These are phyloP conservation scores for Trichosurus vulpecula DNA, from an alignment of 2,797 vertebrate genomes.

Conservation along the genomic window DNA sequence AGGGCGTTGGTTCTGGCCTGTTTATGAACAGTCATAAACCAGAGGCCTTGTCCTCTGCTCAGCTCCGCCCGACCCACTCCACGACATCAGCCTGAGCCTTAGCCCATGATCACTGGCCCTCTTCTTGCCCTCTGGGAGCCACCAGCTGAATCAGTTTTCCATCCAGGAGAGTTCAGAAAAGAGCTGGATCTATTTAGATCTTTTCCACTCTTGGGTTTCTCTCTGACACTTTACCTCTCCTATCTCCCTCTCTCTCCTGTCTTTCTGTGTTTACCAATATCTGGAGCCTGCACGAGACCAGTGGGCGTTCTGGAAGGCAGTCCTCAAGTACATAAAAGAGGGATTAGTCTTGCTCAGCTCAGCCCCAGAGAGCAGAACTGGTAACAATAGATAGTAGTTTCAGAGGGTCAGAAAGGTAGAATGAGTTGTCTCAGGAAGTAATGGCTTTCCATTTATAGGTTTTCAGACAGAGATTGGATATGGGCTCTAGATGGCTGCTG, in stretches of 20 bases:
- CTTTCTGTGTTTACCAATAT: not conserved
- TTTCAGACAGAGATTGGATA: not conserved
- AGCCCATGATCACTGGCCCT: not conserved
- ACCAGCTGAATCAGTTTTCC: not conserved
- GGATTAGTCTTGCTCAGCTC: not conserved
- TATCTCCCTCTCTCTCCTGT: not conserved
- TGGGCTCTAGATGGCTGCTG: not conserved
- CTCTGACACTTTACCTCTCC: not conserved
- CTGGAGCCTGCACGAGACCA: not conserved
- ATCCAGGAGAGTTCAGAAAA: not conserved
- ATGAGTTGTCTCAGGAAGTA: not conserved
- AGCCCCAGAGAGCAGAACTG: not conserved
- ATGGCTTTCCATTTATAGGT: not conserved
- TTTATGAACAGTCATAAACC: conserved; percentile 73
- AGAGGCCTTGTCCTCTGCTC: conserved; percentile 68
- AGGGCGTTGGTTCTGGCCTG: not conserved
- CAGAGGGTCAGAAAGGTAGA: not conserved
- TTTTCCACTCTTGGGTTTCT: not conserved
- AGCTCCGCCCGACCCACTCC: not conserved
- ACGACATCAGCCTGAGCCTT: not conserved
- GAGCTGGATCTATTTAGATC: not conserved
- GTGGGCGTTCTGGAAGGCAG: not conserved
- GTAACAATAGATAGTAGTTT: not conserved
- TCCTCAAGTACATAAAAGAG: not conserved
- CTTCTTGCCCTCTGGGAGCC: not conserved